Percentiles rank a stretch among this genome's conserved stretches.
Evolutionary conservation across 1,140 invertebrate species (phyloP).

Genomic region (Diploscapter pachys): DNA sequence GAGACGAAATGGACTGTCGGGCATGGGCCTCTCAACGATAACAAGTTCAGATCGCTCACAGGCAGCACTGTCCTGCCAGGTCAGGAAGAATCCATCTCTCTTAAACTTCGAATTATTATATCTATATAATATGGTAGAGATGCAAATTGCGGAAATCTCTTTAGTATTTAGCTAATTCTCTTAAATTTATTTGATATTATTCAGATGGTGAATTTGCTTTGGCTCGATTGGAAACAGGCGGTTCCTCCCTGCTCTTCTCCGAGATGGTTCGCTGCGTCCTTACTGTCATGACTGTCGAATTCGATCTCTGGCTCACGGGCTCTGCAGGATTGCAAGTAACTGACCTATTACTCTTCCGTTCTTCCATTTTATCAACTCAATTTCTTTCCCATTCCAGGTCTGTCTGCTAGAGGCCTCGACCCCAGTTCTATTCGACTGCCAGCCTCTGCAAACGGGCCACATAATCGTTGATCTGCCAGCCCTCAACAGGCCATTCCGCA

Average conservation of each 20-base stretch:
- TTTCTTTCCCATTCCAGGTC: slow-evolving; percentile 6
- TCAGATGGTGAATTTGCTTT: slow-evolving; percentile 48
- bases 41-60: slow-evolving; percentile 48
- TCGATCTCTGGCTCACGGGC: slow-evolving; percentile 47
- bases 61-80: slow-evolving; percentile 9
- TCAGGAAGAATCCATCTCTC: neutral
- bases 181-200: slow-evolving; percentile 1
- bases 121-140: too few species aligned
- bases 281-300: slow-evolving; percentile 34
- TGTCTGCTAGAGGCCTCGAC: slow-evolving; percentile 30
- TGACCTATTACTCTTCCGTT: neutral
- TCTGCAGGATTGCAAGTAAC: slow-evolving; percentile 35
- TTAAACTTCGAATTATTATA: too few species aligned
- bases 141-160: neutral
- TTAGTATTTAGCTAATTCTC: slow-evolving; percentile 6
- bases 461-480: slow-evolving; percentile 45
- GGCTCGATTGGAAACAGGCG: slow-evolving; percentile 37
- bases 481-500: slow-evolving; percentile 46
- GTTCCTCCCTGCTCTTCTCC: slow-evolving; percentile 46
- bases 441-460: slow-evolving; percentile 18
- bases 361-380: neutral
- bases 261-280: slow-evolving; percentile 50
- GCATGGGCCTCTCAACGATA: slow-evolving; percentile 46
- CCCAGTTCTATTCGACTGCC: slow-evolving; percentile 29
- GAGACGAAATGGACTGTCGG: slow-evolving; percentile 49